Percentiles rank a stretch among this genome's conserved stretches.
These are phyloP conservation scores for Phalacrocorax aristotelis DNA, from an alignment of 2,113 vertebrate genomes.

Conservation along the genomic window DNA sequence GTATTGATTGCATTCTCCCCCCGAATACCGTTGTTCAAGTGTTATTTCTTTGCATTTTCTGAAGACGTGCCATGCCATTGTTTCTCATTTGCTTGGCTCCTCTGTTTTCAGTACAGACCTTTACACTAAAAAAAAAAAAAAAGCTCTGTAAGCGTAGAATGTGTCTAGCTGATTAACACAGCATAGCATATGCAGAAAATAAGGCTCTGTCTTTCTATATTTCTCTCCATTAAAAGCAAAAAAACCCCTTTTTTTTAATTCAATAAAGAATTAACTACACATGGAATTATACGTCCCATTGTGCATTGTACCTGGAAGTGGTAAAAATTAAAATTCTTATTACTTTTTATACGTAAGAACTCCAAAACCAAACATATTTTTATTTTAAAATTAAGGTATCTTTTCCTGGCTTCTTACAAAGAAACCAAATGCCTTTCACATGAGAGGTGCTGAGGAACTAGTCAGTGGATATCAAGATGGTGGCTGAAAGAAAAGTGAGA, in stretches of 20 bases:
- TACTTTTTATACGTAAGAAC: background rate
- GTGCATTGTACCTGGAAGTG: background rate
- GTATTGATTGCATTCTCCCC: background rate
- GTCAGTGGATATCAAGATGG: background rate
- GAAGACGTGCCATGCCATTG: background rate
- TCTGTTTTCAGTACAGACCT: background rate
- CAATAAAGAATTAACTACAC: background rate
- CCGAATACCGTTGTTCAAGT: background rate
- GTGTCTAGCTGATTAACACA: background rate
- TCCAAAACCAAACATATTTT: background rate
- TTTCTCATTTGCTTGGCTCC: background rate
- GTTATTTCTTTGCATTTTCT: background rate
- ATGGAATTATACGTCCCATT: background rate
- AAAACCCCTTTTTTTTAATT: accelerated
- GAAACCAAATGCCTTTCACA: background rate
- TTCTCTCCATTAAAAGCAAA: background rate
- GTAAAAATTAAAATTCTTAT: background rate
- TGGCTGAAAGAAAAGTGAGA: background rate
- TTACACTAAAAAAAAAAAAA: background rate
- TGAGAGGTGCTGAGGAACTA: background rate
- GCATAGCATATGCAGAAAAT: background rate
- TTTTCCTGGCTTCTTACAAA: background rate
- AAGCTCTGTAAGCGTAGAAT: background rate
- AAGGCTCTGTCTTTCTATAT: background rate
- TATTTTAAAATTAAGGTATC: background rate